Conservation (phyloP, 92 coral and sea anemone genomes). For the Epizoanthus illoricatus region DNA sequence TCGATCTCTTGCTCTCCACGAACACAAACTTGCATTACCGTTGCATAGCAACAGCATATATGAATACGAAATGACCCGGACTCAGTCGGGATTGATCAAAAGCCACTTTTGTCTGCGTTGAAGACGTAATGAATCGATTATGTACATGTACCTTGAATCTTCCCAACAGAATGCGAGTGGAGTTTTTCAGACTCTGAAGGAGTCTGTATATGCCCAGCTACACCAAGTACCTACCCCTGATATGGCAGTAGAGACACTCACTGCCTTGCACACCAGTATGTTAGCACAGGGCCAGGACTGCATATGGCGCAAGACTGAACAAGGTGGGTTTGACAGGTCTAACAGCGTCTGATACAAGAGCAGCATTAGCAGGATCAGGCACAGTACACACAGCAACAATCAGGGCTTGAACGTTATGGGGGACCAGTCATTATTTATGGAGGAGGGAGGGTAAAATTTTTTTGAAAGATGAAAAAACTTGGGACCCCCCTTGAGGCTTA, state of each 20-base stretch:
- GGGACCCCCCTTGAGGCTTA: too few species aligned
- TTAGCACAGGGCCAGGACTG: conserved; percentile 98
- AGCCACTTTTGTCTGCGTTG: too few species aligned
- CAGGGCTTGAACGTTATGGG: neutral
- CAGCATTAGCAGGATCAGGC: neutral
- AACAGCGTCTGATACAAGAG: neutral
- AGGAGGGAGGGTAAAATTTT: too few species aligned
- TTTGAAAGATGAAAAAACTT: too few species aligned
- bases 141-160: neutral
- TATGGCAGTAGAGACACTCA: conserved; percentile 82
- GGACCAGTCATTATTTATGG: too few species aligned
- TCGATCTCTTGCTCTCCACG: too few species aligned
- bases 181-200: conserved; percentile 80
- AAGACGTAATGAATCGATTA: too few species aligned
- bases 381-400: neutral
- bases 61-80: too few species aligned
- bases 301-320: conserved; percentile 93
- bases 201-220: conserved; percentile 79
- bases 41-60: too few species aligned
- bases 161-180: conserved; percentile 80
- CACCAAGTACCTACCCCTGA: conserved; percentile 97
- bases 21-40: too few species aligned
- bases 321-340: conserved; percentile 60
- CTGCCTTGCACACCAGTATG: conserved; percentile 77
- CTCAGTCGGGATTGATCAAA: too few species aligned